Conservation (phyloP, 2,888 invertebrate species). For the Drosophila paranaensis region DNA sequence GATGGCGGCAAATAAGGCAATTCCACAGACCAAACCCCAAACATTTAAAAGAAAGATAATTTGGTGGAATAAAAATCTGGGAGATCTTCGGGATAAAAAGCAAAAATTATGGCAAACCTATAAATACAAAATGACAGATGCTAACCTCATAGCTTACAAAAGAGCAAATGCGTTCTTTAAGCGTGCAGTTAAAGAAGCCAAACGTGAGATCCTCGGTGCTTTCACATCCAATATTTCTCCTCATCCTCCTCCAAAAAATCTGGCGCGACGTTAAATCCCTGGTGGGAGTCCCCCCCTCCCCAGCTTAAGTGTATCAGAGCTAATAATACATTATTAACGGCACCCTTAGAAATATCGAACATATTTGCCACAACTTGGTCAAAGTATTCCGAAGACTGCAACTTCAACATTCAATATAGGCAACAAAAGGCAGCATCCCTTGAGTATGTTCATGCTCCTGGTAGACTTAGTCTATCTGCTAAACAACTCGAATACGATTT, state of each 20-base stretch:
- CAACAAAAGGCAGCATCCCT: conserved; percentile 16
- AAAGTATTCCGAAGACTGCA: conserved; percentile 16
- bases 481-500: conserved; percentile 1
- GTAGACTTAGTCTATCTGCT: neutral
- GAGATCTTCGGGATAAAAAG: conserved; percentile 14
- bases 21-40: neutral
- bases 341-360: conserved; percentile 10
- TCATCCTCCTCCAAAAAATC: conserved; percentile 24
- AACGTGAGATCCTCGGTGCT: conserved; percentile 17
- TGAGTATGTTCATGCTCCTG: conserved; percentile 14
- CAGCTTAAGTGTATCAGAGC: conserved; percentile 13
- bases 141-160: conserved; percentile 23
- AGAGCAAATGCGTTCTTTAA: conserved; percentile 30
- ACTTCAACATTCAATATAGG: conserved; percentile 19
- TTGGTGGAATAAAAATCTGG: conserved; percentile 10
- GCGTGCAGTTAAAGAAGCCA: conserved; percentile 29
- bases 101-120: conserved; percentile 18
- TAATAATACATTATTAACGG: conserved; percentile 16
- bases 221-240: conserved; percentile 32
- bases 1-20: neutral
- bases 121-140: conserved; percentile 19
- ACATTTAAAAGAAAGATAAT: neutral
- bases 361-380: conserved; percentile 18
- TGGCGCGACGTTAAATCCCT: conserved; percentile 29
- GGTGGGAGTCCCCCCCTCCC: conserved; percentile 14